Base-by-base conservation (phyloP, 1,140 invertebrate genomes). In the Eupeodes corollae region DNA sequence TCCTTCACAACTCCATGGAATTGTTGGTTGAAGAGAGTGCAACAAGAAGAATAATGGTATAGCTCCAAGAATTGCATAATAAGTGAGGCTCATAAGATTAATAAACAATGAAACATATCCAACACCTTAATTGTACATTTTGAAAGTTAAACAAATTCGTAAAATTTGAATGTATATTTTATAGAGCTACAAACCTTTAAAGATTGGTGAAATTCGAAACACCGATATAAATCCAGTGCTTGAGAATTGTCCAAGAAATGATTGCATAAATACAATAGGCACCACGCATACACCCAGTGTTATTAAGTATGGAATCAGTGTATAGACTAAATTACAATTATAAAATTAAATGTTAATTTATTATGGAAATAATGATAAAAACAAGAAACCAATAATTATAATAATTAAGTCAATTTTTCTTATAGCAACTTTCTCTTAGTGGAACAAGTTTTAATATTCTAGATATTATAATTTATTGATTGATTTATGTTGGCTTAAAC, bases 1-100 rank as follows among this genome's bases (percentile, higher is more conserved):
- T 3, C 21, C 21, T 58, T 83, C 73, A 63, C 92, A 97, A 50
- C 75, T 76, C 93, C 93, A 96, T 0, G 91, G 91, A 9, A 96
- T 74, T 38, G 80, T 79, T 11, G 71, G 61, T 15, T 60, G 71
- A 38, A 67, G 16, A 1, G 63, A 51, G 44, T 61, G 56, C 5
- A 58, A 49, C 32, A 59, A 55, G 46, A 61, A 66, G n/a, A 66
- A 53, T 10, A 66, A 47, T 13, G 63, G 63, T 14, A 66, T 58
- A 15, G 58, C 60, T 18, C 56, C 59, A 37, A 50, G 55, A 8
- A 63, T 50, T 40, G 54, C 52, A 32, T 66, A 67, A 43, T 67
- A 67, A 5, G 56, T 52, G 2, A 63, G 52, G 33, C 61, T 59
- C 13, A 50, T 52, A 37, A 67, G 42, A 48, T 67, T 66, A 12